phyloP scores from a whole-genome alignment of 2,113 vertebrate genomes.

The Phyllopteryx taeniolatus region DNA sequence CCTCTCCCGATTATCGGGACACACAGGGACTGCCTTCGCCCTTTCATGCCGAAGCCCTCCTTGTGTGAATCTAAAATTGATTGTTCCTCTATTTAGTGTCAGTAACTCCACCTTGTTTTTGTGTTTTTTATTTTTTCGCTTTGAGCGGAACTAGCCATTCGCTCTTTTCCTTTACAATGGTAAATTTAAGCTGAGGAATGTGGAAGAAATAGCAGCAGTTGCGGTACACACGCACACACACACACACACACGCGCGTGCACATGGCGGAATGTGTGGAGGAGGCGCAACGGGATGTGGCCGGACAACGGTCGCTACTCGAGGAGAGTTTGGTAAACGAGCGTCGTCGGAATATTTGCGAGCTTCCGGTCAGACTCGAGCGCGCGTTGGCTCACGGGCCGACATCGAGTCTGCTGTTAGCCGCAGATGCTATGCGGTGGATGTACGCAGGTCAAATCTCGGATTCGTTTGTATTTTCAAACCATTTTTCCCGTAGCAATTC shows the following conservation, averaged over 20 bases:
- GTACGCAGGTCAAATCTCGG: neutral
- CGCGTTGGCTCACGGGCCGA: neutral
- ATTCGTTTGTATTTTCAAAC: neutral
- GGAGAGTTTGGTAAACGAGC: neutral
- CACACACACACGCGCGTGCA: constrained; percentile 1
- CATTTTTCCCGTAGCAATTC: neutral
- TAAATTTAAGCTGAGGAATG: constrained; percentile 59
- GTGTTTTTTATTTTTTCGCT: constrained; percentile 33
- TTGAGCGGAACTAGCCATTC: constrained; percentile 13
- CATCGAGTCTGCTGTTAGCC: neutral
- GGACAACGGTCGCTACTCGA: neutral
- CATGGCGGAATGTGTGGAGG: constrained; percentile 53
- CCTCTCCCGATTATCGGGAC: constrained; percentile 2
- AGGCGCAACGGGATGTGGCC: constrained; percentile 22
- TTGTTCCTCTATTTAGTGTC: constrained; percentile 16
- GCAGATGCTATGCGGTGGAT: neutral
- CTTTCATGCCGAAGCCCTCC: constrained; percentile 1
- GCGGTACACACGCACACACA: constrained; percentile 19
- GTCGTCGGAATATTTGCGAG: neutral
- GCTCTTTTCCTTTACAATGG: constrained; percentile 19
- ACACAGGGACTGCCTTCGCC: constrained; percentile 56
- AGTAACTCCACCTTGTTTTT: constrained; percentile 19
- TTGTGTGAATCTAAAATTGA: constrained; percentile 2
- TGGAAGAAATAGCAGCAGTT: constrained; percentile 57
- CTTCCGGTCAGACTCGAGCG: neutral